A percentile compares a stretch with the other conserved stretches of the same genome.
These are phyloP conservation scores for Alviniconcha strummeri DNA, from an alignment of 2,888 invertebrate genomes.

Conservation along the genomic window DNA sequence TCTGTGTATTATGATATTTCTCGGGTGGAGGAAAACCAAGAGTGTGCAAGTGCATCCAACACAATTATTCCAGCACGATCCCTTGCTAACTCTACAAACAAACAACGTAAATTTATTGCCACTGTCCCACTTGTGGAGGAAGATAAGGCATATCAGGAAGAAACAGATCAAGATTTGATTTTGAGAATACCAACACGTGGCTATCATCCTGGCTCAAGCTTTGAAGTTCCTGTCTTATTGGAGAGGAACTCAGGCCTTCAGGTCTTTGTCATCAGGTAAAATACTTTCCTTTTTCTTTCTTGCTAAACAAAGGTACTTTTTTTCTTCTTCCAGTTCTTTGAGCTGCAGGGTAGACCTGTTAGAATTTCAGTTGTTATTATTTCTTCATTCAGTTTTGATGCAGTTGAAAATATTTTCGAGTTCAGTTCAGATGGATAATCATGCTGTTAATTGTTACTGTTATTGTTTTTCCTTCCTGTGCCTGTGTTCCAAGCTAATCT, in stretches of 20 bases:
- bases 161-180: constrained; percentile 88
- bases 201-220: constrained; percentile 89
- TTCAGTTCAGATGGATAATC: too few species aligned
- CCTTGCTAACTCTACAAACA: constrained; percentile 33
- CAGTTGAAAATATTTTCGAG: too few species aligned
- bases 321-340: too few species aligned
- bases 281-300: too few species aligned
- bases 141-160: constrained; percentile 81
- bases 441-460: too few species aligned
- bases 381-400: too few species aligned
- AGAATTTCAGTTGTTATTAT: too few species aligned
- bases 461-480: too few species aligned
- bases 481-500: too few species aligned
- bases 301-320: too few species aligned
- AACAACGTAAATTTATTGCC: constrained; percentile 49
- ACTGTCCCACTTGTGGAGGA: constrained; percentile 50
- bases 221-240: constrained; percentile 93
- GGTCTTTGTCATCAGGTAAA: constrained; percentile 88
- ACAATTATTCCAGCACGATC: constrained; percentile 56
- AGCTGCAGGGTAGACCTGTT: too few species aligned
- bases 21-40: constrained; percentile 61
- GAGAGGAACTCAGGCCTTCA: constrained; percentile 76
- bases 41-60: constrained; percentile 66
- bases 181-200: constrained; percentile 91
- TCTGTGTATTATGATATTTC: constrained; percentile 91